Percentiles rank a stretch among this genome's conserved stretches.
phyloP scores from a whole-genome alignment of 2,797 vertebrate genomes.

The Ceryle rudis region DNA sequence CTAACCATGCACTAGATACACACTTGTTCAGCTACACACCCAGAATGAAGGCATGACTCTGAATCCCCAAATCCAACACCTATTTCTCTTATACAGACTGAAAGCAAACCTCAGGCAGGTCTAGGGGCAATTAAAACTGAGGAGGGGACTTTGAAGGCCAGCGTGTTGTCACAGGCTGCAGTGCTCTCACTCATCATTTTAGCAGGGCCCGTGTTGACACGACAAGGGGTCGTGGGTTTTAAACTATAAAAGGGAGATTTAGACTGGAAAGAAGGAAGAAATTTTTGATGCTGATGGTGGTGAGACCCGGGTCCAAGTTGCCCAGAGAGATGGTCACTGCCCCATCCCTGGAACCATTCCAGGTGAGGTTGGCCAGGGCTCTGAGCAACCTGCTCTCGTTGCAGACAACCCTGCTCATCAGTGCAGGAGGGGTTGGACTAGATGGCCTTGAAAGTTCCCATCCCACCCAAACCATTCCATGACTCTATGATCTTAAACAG shows the following conservation, averaged over 20 bases:
- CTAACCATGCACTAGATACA: too few relatives aligned
- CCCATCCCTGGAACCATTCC: background rate
- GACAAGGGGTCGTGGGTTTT: too few relatives aligned
- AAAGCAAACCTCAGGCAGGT: background rate
- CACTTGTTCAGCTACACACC: background rate
- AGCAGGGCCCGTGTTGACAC: background rate
- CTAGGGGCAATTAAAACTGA: background rate
- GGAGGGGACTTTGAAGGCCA: background rate
- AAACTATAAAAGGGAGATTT: too few relatives aligned
- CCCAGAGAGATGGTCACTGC: background rate
- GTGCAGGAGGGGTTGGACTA: background rate
- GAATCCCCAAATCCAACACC: background rate
- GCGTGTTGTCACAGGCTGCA: background rate
- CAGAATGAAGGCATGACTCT: background rate
- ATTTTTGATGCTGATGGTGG: too few relatives aligned
- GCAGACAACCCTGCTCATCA: background rate
- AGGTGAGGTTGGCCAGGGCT: background rate
- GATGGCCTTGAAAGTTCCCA: background rate
- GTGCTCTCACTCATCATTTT: background rate
- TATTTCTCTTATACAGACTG: background rate
- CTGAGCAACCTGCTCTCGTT: background rate
- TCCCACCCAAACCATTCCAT: background rate
- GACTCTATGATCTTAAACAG: background rate
- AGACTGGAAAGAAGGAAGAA: too few relatives aligned
- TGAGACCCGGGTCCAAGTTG: background rate